Conservation (phyloP, 1,140 invertebrate species). For the Liolophura sinensis region DNA sequence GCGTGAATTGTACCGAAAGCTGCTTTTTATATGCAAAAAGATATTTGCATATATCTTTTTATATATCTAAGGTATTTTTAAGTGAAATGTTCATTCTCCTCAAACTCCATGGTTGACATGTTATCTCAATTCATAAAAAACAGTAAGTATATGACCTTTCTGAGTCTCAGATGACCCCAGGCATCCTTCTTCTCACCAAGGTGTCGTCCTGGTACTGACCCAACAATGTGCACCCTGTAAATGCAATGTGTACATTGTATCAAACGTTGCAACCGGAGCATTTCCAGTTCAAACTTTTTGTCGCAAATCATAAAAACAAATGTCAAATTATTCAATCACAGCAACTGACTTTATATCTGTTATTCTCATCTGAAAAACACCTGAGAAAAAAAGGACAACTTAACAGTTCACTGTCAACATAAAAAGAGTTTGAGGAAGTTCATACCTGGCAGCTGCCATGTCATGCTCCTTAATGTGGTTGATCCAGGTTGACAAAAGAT, state of each 20-base stretch:
- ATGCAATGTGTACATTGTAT: conserved; percentile 6
- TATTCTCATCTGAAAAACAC: not conserved
- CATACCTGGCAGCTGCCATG: conserved; percentile 79
- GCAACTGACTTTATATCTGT: not conserved
- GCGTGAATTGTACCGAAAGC: no score
- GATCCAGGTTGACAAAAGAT: conserved; percentile 73
- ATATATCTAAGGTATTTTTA: no score
- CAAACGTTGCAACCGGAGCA: no score
- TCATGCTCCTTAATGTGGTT: conserved; percentile 74
- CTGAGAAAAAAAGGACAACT: not conserved
- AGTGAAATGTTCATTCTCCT: no score
- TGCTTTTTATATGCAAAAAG: no score
- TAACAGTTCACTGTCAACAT: not conserved
- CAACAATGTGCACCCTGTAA: conserved; percentile 75
- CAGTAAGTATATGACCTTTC: conserved; percentile 61
- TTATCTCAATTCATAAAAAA: not conserved
- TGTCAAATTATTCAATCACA: not conserved
- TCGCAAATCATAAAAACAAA: not conserved
- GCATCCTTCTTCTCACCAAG: conserved; percentile 60
- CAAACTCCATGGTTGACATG: no score
- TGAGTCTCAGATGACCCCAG: conserved; percentile 75
- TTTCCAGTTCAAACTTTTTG: no score
- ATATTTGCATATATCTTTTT: no score
- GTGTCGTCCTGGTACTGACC: conserved; percentile 82
- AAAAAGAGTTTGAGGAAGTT: conserved; percentile 13